A percentile compares a stretch with the other conserved stretches of the same genome.
These are phyloP conservation scores for Fukomys damarensis DNA, from an alignment of 2,113 vertebrate species.

Conservation along the genomic window DNA sequence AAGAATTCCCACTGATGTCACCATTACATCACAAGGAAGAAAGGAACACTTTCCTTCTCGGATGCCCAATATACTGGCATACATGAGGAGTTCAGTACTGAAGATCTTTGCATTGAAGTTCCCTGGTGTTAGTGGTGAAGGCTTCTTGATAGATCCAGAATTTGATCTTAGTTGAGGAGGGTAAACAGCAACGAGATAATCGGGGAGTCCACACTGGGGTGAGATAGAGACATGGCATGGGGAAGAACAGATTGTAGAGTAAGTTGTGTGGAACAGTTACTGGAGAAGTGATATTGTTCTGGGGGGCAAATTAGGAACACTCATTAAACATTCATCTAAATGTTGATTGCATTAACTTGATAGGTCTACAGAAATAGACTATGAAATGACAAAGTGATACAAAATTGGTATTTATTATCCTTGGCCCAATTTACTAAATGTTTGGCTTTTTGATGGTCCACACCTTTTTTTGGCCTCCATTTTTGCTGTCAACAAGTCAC, in stretches of 20 bases:
- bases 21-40: not conserved
- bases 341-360: not conserved
- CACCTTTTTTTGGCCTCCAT: not conserved
- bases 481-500: not conserved
- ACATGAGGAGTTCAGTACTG: not conserved
- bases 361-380: not conserved
- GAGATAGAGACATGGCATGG: fast-evolving
- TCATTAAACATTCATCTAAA: not conserved
- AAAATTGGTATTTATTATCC: not conserved
- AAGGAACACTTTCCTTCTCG: not conserved
- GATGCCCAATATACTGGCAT: not conserved
- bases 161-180: not conserved
- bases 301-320: not conserved
- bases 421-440: not conserved
- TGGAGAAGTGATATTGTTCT: not conserved
- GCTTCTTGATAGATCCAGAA: not conserved
- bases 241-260: not conserved
- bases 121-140: not conserved
- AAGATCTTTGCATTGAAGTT: not conserved
- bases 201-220: not conserved
- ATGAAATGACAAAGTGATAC: not conserved
- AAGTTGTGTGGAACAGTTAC: not conserved
- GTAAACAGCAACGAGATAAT: not conserved
- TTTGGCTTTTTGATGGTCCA: not conserved
- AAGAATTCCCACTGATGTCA: not conserved